Base-by-base conservation (phyloP, 1,140 invertebrate genomes). In the Dolichoris vasculosae region DNA sequence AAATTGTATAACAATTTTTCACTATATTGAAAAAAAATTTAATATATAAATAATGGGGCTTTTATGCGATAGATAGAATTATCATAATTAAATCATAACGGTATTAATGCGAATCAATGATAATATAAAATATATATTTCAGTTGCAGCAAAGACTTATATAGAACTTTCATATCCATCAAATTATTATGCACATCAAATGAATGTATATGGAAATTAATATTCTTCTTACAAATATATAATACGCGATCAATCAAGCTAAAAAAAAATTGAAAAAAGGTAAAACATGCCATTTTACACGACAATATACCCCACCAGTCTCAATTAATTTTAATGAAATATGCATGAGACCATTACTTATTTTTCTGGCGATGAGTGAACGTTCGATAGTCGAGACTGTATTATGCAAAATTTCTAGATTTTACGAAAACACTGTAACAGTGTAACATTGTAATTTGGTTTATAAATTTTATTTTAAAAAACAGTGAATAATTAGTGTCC, bases 281-380 rank as follows among this genome's bases (percentile, higher is more conserved):
- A 79, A 1, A 43, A 30, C 38, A 43, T 73, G 40, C 43, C 69
- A 73, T 8, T 73, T 73, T 73, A 43, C 6, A 64, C 46, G 79
- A 69, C 75, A 83, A 77, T 63, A 23, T 38, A 55, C 35, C 59
- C 71, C 71, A 30, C 46, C 35, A 43, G 81, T 8, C 35, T 20
- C 30, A 59, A 71, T 71, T 82, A 32, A n/a, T 51, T 40, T 17
- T 38, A 48, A 78, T 84, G 64, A 84, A 84, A 84, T 84, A 80
- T 79, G 64, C 64, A 79, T 84, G 83, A 79, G 63, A 73, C 8
- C n/a, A 51, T 79, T 73, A 71, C 80, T 84, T 79, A 79, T 84
- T 79, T 71, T 78, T 51, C 17, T 55, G 26, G 4, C 30, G 32
- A 63, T 73, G 80, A 46, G 63, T 2, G 77, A 15, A 43, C 67